These are phyloP conservation scores for Therioaphis trifolii DNA, from an alignment of 2,888 invertebrate species.

Conservation along the genomic window DNA sequence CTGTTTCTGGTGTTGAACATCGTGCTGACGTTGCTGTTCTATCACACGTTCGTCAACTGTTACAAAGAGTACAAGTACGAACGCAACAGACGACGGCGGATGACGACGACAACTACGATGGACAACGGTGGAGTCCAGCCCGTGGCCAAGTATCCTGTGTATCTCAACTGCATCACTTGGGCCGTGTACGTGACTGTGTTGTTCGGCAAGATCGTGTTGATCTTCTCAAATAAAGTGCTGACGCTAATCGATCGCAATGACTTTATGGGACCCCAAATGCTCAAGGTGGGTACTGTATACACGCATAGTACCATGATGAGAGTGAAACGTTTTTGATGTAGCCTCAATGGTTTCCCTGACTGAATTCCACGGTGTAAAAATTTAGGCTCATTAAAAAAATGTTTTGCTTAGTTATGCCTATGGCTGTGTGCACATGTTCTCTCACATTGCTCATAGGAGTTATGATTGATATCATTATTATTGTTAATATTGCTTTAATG, in stretches of 20 bases:
- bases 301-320: no score
- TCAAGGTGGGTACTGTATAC: constrained; percentile 16
- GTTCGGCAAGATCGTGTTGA: constrained; percentile 37
- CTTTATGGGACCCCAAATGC: constrained; percentile 59
- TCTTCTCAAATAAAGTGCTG: constrained; percentile 32
- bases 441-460: no score
- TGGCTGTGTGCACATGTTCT: no score
- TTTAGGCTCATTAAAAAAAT: no score
- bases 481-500: constrained; percentile 8
- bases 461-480: background rate
- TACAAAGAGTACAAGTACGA: constrained; percentile 49
- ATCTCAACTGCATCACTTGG: constrained; percentile 56
- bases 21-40: constrained; percentile 45
- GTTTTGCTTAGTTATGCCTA: no score
- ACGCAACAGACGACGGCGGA: background rate
- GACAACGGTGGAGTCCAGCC: background rate
- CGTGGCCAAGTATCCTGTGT: constrained; percentile 47
- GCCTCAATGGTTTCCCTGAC: no score
- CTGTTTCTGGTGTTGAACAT: constrained; percentile 43
- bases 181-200: constrained; percentile 15
- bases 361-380: no score
- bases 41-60: constrained; percentile 54
- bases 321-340: no score
- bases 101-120: no score
- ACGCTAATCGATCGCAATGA: background rate